Conservation (phyloP, 1,140 invertebrate species). For the Nephotettix cincticeps region DNA sequence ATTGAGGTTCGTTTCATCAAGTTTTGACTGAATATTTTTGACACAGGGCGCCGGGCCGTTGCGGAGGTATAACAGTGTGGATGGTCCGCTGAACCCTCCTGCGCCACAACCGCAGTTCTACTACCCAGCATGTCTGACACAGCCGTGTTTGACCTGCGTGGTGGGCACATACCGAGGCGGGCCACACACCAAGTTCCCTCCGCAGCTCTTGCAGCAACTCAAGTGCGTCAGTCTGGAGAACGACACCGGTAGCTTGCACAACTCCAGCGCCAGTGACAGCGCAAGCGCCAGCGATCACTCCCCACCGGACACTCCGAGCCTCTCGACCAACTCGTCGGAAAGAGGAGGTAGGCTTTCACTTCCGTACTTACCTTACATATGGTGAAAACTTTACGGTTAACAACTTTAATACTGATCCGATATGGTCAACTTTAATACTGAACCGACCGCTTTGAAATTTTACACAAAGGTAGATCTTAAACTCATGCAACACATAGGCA, state of each 20-base stretch:
- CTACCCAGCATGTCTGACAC: background rate
- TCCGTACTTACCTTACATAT: no score
- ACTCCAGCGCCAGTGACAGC: conserved; percentile 25
- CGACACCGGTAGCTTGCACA: conserved; percentile 2
- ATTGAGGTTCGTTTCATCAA: no score
- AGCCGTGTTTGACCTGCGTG: background rate
- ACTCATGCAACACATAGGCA: no score
- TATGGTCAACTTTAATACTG: no score
- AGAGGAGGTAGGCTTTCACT: conserved; percentile 22
- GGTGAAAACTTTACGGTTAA: no score
- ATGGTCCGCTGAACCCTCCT: background rate
- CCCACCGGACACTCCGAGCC: conserved; percentile 34
- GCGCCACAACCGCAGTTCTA: background rate
- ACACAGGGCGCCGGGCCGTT: conserved; percentile 2
- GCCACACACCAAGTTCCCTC: conserved; percentile 1
- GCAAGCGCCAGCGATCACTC: conserved; percentile 36
- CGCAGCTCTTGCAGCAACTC: background rate
- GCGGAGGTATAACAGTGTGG: conserved; percentile 9
- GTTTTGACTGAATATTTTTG: no score
- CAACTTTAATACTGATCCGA: no score
- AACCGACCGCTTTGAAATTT: no score
- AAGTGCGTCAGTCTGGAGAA: conserved; percentile 15
- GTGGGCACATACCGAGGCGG: background rate
- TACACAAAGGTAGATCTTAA: no score
- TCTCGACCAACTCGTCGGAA: background rate